phyloP scores from a whole-genome alignment of 2,113 vertebrate species.

The Heteronetta atricapilla region DNA sequence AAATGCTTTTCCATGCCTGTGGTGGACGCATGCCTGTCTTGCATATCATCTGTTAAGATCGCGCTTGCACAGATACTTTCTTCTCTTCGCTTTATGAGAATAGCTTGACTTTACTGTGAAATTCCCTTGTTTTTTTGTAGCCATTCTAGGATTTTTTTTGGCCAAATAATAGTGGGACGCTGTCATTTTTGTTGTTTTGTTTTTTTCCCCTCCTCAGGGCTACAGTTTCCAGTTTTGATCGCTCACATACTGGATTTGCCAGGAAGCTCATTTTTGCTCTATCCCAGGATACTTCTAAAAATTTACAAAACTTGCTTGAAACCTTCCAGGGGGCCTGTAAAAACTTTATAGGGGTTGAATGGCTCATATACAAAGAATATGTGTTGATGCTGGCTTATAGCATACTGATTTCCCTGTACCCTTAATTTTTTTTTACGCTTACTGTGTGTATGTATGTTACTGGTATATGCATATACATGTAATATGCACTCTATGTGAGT shows the following conservation, averaged over 20 bases:
- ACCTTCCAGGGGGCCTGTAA: not conserved
- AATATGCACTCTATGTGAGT: too few species aligned
- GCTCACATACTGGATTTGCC: not conserved
- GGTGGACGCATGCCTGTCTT: not conserved
- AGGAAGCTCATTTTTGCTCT: not conserved
- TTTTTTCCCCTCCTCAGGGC: not conserved
- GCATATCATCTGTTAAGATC: fast-evolving
- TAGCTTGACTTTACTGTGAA: not conserved
- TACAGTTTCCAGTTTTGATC: not conserved
- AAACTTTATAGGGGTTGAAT: not conserved
- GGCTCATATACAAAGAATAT: not conserved
- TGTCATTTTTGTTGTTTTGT: not conserved
- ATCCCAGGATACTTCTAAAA: not conserved
- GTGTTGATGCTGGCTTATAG: not conserved
- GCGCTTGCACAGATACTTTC: fast-evolving
- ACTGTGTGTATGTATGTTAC: too few species aligned
- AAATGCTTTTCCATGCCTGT: not conserved
- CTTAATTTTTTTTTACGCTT: not conserved
- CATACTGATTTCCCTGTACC: not conserved
- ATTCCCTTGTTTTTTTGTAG: not conserved
- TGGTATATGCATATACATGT: not conserved
- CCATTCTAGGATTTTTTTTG: not conserved
- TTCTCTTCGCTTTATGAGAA: not conserved
- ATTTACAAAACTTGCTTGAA: not conserved
- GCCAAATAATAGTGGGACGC: not conserved